Base-by-base conservation (phyloP, 64 coral and sea anemone species). In the Cladopsammia gracilis region DNA sequence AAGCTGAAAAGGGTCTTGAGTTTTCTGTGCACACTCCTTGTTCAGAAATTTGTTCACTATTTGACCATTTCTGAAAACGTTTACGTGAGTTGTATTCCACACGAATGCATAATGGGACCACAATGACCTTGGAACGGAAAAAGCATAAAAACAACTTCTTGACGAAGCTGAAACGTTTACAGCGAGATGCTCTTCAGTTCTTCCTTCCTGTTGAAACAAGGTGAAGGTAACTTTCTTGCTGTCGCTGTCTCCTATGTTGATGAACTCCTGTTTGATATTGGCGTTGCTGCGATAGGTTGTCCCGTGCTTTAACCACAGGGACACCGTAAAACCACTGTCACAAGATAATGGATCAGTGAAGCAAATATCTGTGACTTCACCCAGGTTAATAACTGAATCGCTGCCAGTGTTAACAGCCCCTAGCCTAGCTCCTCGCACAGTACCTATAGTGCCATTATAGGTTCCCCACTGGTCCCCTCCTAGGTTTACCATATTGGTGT, bases 401-500 rank as follows among this genome's bases (percentile, higher is more conserved):
- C 22, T 45, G 9, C 48, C 3, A 10, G 75, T 56, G 7, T 77
- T 23, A 52, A 77, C 75, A 56, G 75, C 75, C 10, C 75, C 20
- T 8, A 77, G 75, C 10, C 75, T 52, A 20, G 75, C 6, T 10
- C 75, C 75, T 6, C 25, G 75, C 0, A n/a, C 50, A 9, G 75
- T 77, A 25, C 20, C 10, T 13, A 77, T 48, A 77, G 48, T 49
- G 5, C 75, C 75, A 8, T 20, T 22, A 77, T 23, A 56, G 0
- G 19, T 77, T 56, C 75, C 75, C 75, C 75, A 77, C 7, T 51
- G 11, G n/a, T 77, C 75, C 75, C 75, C 48, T 12, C 50, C 18
- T 54, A 77, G 48, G 50, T 77, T 77, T 19, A 77, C 10, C 75
- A 77, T 77, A 48, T 77, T 77, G 5, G 50, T n/a, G 49, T 77